Evolutionary conservation across 2,113 vertebrate genomes (phyloP).

Genomic region (Passer domesticus): DNA sequence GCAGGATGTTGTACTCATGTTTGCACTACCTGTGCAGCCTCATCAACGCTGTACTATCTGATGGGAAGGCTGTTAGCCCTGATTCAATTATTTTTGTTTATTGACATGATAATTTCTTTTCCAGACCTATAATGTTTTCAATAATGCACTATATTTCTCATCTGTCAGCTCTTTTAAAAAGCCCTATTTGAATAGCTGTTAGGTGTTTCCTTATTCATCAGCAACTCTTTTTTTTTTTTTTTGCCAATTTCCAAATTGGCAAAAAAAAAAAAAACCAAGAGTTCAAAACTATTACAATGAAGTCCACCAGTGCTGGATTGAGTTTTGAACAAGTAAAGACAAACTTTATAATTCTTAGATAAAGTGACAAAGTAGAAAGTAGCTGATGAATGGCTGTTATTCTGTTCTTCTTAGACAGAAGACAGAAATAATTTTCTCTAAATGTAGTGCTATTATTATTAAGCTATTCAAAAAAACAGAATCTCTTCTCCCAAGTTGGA

Average conservation of each 20-base stretch:
- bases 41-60: constrained; percentile 17
- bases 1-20: constrained; percentile 42
- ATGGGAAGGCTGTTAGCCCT: constrained; percentile 43
- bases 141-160: constrained; percentile 52
- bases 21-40: constrained; percentile 43
- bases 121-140: constrained; percentile 54
- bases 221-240: too few species aligned
- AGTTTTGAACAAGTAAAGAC: neutral
- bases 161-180: constrained; percentile 48
- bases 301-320: neutral
- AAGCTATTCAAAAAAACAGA: neutral
- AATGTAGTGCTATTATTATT: constrained; percentile 17
- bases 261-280: neutral
- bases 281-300: neutral
- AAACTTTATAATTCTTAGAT: neutral
- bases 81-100: constrained; percentile 57
- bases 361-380: neutral
- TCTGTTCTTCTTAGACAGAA: neutral
- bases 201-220: constrained; percentile 12
- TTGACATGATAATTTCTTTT: constrained; percentile 54
- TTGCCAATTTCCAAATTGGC: neutral
- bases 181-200: neutral
- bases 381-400: neutral
- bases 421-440: constrained; percentile 18
- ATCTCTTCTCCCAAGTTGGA: neutral